Percentiles rank a stretch among this genome's conserved stretches.
These are phyloP conservation scores for Thereva nobilitata DNA, from an alignment of 2,888 invertebrate species.

Conservation along the genomic window DNA sequence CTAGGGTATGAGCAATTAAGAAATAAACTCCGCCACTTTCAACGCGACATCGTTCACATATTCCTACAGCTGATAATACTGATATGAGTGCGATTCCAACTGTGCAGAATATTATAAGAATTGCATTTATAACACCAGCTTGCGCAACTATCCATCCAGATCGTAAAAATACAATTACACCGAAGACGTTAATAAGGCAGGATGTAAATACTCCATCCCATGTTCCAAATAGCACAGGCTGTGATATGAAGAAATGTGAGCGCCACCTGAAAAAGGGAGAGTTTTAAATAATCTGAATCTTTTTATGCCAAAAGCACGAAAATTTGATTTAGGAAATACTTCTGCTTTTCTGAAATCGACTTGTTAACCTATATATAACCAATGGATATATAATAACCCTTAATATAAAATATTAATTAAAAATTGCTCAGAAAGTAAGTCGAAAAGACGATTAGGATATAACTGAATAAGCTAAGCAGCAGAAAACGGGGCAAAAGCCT, in stretches of 20 bases:
- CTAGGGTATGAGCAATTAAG: constrained; percentile 89
- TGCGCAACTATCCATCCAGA: constrained; percentile 98
- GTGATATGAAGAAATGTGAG: constrained; percentile 93
- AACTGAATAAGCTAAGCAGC: no score
- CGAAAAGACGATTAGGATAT: no score
- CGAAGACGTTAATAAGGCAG: constrained; percentile 96
- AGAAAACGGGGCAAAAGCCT: no score
- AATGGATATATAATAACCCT: no score
- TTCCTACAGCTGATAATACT: constrained; percentile 93
- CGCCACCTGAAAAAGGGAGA: constrained; percentile 77
- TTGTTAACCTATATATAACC: no score
- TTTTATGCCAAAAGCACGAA: no score
- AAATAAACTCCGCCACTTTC: constrained; percentile 99
- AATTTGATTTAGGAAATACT: no score
- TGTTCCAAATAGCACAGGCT: constrained; percentile 93
- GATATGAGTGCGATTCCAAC: constrained; percentile 89
- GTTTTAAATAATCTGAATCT: no score
- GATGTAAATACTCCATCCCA: constrained; percentile 97
- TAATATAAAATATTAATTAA: no score
- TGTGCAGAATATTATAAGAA: constrained; percentile 80
- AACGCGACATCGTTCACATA: constrained; percentile 91
- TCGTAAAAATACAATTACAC: constrained; percentile 95
- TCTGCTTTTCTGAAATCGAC: no score
- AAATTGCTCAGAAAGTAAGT: no score
- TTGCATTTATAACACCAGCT: constrained; percentile 80